Evolutionary conservation across 2,113 vertebrate species (phyloP).

Genomic region (Corythornis vintsioides): DNA sequence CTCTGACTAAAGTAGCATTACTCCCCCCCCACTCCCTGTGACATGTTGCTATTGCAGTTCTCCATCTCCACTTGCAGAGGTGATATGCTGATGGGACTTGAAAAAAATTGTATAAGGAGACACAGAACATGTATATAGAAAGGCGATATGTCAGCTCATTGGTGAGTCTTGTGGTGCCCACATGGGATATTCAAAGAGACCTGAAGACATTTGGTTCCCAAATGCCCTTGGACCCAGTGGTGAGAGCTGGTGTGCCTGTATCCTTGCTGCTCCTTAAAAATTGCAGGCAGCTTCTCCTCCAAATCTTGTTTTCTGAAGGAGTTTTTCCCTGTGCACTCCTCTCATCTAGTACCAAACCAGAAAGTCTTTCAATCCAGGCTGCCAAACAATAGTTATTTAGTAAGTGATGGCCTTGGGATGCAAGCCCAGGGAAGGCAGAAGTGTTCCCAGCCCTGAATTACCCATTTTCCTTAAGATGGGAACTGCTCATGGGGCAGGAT

Average conservation of each 20-base stretch:
- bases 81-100: background rate
- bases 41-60: background rate
- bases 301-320: background rate
- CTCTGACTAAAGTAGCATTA: background rate
- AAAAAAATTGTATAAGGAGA: background rate
- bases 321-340: background rate
- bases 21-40: background rate
- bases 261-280: background rate
- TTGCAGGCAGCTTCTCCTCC: background rate
- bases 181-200: background rate
- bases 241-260: background rate
- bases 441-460: background rate
- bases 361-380: background rate
- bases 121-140: background rate
- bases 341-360: background rate
- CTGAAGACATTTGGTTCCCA: background rate
- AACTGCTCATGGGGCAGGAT: background rate
- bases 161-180: background rate
- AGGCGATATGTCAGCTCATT: background rate
- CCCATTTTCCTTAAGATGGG: background rate
- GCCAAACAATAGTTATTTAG: background rate
- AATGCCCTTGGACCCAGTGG: background rate
- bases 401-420: background rate
- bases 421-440: background rate
- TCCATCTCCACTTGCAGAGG: background rate